Evolutionary conservation across 2,113 vertebrate genomes (phyloP).

Genomic region (Pedetes capensis): DNA sequence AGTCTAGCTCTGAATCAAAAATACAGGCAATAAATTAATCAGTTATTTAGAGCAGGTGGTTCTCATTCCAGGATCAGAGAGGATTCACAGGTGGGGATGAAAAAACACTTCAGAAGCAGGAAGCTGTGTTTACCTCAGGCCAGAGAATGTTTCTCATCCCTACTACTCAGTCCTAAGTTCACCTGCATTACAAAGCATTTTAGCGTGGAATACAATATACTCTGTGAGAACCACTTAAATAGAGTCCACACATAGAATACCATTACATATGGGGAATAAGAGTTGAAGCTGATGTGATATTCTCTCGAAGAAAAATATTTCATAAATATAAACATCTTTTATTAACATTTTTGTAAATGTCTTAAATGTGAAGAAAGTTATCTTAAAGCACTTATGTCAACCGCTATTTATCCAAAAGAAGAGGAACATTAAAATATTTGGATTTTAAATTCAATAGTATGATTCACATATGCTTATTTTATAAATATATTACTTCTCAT

Average conservation of each 20-base stretch:
- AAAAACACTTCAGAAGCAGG: not conserved
- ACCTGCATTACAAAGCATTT: not conserved
- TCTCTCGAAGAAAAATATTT: not conserved
- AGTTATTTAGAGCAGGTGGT: not conserved
- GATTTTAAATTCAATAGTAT: not conserved
- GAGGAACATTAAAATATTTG: not conserved
- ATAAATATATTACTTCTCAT: not conserved
- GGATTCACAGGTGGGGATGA: not conserved
- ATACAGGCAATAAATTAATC: not conserved
- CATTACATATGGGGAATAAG: not conserved
- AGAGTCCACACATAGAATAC: not conserved
- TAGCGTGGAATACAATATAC: not conserved
- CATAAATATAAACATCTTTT: too few relatives aligned
- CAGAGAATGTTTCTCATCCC: not conserved
- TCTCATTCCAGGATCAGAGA: not conserved
- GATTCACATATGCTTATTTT: not conserved
- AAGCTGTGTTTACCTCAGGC: not conserved
- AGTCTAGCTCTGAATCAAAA: not conserved
- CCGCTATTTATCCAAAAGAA: not conserved
- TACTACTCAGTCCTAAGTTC: not conserved
- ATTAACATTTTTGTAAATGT: not conserved
- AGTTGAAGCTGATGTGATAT: not conserved
- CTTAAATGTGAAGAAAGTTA: not conserved
- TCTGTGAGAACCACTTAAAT: not conserved
- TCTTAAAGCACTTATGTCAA: not conserved